phyloP scores from a whole-genome alignment of 2,113 vertebrate species.

The Calonectris borealis region DNA sequence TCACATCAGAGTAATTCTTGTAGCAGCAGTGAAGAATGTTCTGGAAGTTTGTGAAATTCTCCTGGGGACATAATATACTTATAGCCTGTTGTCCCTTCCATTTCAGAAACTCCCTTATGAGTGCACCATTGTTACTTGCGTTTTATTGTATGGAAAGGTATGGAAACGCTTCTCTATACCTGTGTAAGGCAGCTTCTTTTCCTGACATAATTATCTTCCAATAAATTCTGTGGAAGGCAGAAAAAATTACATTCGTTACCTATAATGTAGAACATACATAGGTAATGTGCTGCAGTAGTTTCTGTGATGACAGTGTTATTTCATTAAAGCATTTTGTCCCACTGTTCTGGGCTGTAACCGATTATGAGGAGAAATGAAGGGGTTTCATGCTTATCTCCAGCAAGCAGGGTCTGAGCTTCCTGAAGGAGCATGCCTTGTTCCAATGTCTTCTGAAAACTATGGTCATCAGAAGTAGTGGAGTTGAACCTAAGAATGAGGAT shows the following conservation, averaged over 20 bases:
- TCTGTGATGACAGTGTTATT: background rate
- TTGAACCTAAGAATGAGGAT: background rate
- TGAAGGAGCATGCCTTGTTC: background rate
- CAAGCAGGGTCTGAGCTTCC: background rate
- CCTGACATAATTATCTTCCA: background rate
- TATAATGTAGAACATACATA: background rate
- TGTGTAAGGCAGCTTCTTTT: background rate
- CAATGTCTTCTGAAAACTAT: background rate
- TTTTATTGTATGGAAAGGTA: background rate
- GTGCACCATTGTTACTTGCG: background rate
- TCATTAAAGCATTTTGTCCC: background rate
- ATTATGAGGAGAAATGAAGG: background rate
- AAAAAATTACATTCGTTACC: background rate
- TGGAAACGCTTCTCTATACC: background rate
- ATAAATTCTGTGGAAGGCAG: background rate
- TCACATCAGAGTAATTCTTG: background rate
- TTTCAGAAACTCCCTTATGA: background rate
- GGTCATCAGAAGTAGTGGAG: background rate
- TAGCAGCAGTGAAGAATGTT: background rate
- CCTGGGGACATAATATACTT: background rate
- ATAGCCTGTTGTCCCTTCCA: background rate
- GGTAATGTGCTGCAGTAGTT: background rate
- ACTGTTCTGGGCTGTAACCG: background rate
- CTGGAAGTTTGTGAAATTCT: background rate
- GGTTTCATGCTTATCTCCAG: background rate